Evolutionary conservation across 1,140 invertebrate species (phyloP), one percentile per base, ranked within the genome.

Genomic region (Drosophila littoralis): DNA sequence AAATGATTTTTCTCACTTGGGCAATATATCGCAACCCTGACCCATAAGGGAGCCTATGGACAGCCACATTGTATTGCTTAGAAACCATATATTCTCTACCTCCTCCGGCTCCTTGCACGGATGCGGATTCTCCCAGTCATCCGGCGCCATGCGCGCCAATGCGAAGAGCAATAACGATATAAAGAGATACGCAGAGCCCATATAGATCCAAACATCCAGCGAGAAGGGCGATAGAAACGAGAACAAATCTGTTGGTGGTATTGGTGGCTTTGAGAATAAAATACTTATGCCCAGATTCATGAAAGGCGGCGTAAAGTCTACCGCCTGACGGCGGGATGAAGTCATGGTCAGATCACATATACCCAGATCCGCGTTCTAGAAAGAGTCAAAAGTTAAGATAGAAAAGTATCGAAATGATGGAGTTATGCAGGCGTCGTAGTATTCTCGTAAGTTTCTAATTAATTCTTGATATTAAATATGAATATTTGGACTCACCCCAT

Each of bases 281-380:
- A 98, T 97, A 63, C 96, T 96, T 51, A 97, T 96, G 57, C 96
- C 97, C 1, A 97, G 89, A 77, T 96, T 97, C 97, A 98, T 97
- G 80, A 97, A 98, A 0, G 97, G 97, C 91, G 96, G 96, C 0
- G 96, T 97, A 81, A 98, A 98, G 88, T 98, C 97, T 0, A 98
- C 97, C 3, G 94, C 96, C 70, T 94, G 94, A 75, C 97, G 95
- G 33, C 98, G 93, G 28, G 97, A 95, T 69, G 96, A 97, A 1
- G 97, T 99, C 75, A 99, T 98, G 0, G 98, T 98, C 43, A 99
- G 92, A 92, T 98, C 98, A 70, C 97, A 98, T 59, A 98, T 96
- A 0, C 97, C 98, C 28, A 98, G 93, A 93, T 99, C 98, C 10
- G 97, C 97, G 93, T 96, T 96, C 96, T 98, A 92, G 12, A 28